Base-by-base conservation (phyloP, 2,797 vertebrate genomes). In the Cirrhinus molitorella region DNA sequence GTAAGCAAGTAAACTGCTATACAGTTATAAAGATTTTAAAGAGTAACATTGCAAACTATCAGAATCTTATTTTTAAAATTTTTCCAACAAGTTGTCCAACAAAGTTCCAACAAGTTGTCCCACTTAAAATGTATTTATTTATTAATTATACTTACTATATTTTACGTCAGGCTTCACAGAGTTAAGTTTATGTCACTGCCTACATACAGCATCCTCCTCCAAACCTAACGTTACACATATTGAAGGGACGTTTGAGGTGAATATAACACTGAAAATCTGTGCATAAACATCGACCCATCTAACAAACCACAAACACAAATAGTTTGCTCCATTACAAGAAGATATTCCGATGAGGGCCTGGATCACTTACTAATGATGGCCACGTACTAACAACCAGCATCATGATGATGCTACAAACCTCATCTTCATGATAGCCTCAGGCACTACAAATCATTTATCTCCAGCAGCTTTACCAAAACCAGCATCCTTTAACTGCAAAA, bases 321-420 rank as follows among this genome's bases (percentile, higher is more conserved):
- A 5, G 21, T 9, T 17, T 23, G 21, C 49, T 53, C 25, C 37
- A 31, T 49, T 43, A 43, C 12, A 31, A 28, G 16, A 34, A 80
- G 65, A 34, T 25, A 21, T 10, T 21, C 11, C 9, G 40, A 25
- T 4, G 17, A 55, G 21, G 21, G 28, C 21, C 57, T 31, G 25
- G 11, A 3, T 16, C 40, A 72, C 49, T 59, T 12, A 53, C n/a
- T 40, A 45, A 73, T 21, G 47, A 53, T 4, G 47, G 70, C 57
- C 70, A 81, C 43, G 45, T 74, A 73, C 19, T 63, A 81, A 17
- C 43, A 61, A 23, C 68, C 28, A 61, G 31, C 55, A 65, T 81
- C 43, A 74, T 53, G 70, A 81, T 51, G n/a, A n/a, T n/a, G 57
- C 57, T 73, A 37, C 31, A 49, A n/a, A 71, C 0, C 31, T 6